phyloP scores from a whole-genome alignment of 2,797 vertebrate species.

The Centropyge bicolor region DNA sequence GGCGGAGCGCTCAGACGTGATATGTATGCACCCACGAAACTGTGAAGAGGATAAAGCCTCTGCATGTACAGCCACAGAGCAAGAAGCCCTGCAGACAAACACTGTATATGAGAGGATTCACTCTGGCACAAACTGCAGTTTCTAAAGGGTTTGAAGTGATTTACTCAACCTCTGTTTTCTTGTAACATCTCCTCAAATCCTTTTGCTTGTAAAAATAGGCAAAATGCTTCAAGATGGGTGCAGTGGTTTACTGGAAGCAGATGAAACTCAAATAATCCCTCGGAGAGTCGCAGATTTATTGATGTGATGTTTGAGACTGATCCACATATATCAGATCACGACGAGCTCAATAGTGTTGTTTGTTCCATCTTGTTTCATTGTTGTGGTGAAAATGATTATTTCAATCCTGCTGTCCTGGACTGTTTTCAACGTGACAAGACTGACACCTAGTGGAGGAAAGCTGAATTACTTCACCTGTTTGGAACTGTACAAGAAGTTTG shows the following conservation, averaged over 20 bases:
- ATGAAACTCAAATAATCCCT: background rate
- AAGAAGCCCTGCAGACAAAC: constrained; percentile 18
- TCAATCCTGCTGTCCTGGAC: background rate
- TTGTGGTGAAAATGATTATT: background rate
- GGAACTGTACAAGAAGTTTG: background rate
- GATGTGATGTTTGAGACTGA: constrained; percentile 3
- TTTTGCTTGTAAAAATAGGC: background rate
- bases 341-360: constrained; percentile 10
- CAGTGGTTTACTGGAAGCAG: background rate
- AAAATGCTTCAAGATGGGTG: background rate
- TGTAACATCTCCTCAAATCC: background rate
- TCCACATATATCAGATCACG: background rate
- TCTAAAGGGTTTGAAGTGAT: background rate
- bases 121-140: background rate
- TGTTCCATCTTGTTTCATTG: constrained; percentile 7
- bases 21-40: constrained; percentile 15
- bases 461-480: constrained; percentile 18
- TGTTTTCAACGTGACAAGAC: constrained; percentile 42
- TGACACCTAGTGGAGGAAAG: constrained; percentile 74
- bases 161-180: background rate
- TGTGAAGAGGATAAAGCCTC: constrained; percentile 16
- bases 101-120: background rate
- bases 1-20: constrained; percentile 30
- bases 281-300: background rate
- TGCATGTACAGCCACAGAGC: background rate